phyloP scores from a whole-genome alignment of 2,888 invertebrate species.

The Digitonthophagus gazella region DNA sequence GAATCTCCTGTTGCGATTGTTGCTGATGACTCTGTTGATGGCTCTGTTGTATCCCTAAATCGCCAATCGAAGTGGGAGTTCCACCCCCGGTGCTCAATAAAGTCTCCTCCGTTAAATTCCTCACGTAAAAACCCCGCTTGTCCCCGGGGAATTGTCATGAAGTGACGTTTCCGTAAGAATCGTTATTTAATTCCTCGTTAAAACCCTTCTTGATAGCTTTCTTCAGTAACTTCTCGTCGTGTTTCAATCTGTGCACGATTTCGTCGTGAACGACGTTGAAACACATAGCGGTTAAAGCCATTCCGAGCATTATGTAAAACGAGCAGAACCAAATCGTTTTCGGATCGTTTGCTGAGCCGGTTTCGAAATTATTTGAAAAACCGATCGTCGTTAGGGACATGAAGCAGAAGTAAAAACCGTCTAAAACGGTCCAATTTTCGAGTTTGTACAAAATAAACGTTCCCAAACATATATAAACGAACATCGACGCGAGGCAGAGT shows the following conservation, averaged over 20 bases:
- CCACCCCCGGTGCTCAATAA: slow-evolving; percentile 56
- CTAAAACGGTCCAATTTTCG: slow-evolving; percentile 87
- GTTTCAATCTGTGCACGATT: slow-evolving; percentile 73
- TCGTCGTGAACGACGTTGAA: slow-evolving; percentile 88
- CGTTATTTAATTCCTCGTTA: slow-evolving; percentile 61
- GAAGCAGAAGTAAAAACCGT: slow-evolving; percentile 93
- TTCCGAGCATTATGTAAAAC: slow-evolving; percentile 80
- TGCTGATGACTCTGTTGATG: too few species aligned
- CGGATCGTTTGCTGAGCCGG: slow-evolving; percentile 58
- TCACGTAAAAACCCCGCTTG: slow-evolving; percentile 58
- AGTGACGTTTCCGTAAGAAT: slow-evolving; percentile 65
- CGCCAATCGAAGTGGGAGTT: slow-evolving; percentile 52
- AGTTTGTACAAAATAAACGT: slow-evolving; percentile 83
- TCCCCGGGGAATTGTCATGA: slow-evolving; percentile 71
- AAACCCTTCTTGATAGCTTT: slow-evolving; percentile 60
- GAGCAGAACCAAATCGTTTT: slow-evolving; percentile 87
- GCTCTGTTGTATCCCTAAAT: slow-evolving; percentile 35
- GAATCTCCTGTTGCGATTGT: slow-evolving; percentile 49
- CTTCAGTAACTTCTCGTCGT: slow-evolving; percentile 63
- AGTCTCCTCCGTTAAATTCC: slow-evolving; percentile 60
- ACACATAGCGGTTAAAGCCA: slow-evolving; percentile 87
- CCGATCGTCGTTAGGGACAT: slow-evolving; percentile 93
- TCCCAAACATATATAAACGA: slow-evolving; percentile 87
- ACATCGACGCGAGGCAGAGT: slow-evolving; percentile 85
- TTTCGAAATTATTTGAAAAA: slow-evolving; percentile 69